phyloP scores from a whole-genome alignment of 2,888 invertebrate species.

The Andrena bicolor region DNA sequence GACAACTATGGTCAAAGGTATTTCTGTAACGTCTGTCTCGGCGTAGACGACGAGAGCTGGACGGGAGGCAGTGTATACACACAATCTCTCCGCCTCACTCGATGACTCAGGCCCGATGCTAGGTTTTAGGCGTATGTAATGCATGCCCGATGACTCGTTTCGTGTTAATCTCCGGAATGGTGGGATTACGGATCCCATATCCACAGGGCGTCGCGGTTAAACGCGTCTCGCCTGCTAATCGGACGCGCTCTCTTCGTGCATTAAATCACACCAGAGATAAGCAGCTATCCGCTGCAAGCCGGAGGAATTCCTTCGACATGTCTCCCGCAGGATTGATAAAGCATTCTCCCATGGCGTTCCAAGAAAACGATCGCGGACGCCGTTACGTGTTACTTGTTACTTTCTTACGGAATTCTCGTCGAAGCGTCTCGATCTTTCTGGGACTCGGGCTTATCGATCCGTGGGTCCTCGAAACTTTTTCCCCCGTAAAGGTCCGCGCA shows the following conservation, averaged over 20 bases:
- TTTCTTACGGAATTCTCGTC: no score
- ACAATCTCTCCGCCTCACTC: conserved; percentile 50
- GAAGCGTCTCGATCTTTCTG: no score
- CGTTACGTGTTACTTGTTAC: no score
- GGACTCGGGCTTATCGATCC: not conserved
- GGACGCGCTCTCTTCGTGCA: not conserved
- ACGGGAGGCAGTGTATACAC: conserved; percentile 47
- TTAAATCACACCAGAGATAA: conserved; percentile 33
- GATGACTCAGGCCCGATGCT: conserved; percentile 65
- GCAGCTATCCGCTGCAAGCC: not conserved
- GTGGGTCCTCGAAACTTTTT: not conserved
- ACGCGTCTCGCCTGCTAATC: conserved; percentile 17
- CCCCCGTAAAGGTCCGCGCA: no score
- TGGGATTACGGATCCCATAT: conserved; percentile 41
- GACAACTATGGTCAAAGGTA: conserved; percentile 51
- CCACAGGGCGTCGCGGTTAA: conserved; percentile 23
- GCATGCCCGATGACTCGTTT: conserved; percentile 67
- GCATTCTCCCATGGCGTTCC: not conserved
- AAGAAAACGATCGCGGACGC: not conserved
- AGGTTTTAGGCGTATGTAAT: conserved; percentile 63
- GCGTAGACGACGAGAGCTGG: conserved; percentile 35
- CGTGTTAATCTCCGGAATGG: conserved; percentile 56
- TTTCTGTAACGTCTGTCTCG: conserved; percentile 45
- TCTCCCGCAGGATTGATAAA: not conserved
- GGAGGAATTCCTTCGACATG: conserved; percentile 4